Conservation (phyloP, 1,140 invertebrate species). For the Cotesia glomerata region DNA sequence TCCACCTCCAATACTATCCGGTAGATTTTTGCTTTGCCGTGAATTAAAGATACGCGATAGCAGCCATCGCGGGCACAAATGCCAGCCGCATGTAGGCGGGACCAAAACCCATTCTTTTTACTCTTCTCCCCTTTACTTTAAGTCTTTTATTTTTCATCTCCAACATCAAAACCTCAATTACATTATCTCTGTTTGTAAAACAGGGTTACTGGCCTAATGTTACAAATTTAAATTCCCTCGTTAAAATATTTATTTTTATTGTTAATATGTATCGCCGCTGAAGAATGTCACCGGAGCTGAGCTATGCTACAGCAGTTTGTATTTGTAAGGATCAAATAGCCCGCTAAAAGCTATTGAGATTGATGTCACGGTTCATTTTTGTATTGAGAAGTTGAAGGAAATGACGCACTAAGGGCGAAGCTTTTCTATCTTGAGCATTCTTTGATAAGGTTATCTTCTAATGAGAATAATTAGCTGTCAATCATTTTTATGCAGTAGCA, state of each 20-base stretch:
- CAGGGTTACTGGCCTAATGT: too few relatives aligned
- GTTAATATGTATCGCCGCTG: not conserved
- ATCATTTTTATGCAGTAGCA: too few relatives aligned
- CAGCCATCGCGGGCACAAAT: slow-evolving; percentile 60
- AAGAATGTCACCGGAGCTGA: not conserved
- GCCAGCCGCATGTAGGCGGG: slow-evolving; percentile 57
- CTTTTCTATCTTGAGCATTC: too few relatives aligned
- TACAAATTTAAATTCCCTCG: too few relatives aligned
- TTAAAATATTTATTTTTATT: not conserved
- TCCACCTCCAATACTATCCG: slow-evolving; percentile 50
- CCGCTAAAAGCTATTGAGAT: not conserved
- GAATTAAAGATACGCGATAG: slow-evolving; percentile 55
- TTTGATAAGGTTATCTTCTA: too few relatives aligned
- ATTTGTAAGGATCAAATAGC: not conserved
- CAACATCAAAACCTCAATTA: too few relatives aligned
- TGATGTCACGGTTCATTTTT: not conserved
- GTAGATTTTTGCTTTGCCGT: slow-evolving; percentile 29
- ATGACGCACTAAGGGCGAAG: not conserved
- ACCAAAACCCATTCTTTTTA: slow-evolving; percentile 43
- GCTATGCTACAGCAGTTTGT: slow-evolving; percentile 10
- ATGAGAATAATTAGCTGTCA: too few relatives aligned
- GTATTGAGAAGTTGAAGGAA: not conserved
- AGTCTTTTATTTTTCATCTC: slow-evolving; percentile 2
- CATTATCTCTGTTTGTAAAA: too few relatives aligned
- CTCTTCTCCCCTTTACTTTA: not conserved